phyloP scores from a whole-genome alignment of 2,113 vertebrate species.

The Daubentonia madagascariensis region DNA sequence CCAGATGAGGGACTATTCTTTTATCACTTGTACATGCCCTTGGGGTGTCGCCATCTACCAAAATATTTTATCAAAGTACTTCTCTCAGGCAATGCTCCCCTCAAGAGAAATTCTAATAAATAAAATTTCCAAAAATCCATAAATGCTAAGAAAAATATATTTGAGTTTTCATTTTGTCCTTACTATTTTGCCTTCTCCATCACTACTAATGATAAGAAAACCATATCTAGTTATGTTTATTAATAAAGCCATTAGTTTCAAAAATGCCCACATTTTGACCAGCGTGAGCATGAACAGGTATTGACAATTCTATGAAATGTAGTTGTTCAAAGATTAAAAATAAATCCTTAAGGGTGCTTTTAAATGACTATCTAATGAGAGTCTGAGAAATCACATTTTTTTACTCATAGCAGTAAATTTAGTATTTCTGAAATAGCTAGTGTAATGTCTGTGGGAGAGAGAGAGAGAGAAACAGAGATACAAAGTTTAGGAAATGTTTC shows the following conservation, averaged over 20 bases:
- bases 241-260: neutral
- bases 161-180: conserved; percentile 1
- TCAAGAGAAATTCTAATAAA: conserved; percentile 12
- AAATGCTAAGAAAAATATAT: neutral
- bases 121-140: conserved; percentile 14
- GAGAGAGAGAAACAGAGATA: neutral
- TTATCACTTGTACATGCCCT: neutral
- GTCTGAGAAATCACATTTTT: neutral
- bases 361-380: neutral
- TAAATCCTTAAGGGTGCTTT: neutral
- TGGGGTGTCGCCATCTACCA: neutral
- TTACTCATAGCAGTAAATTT: neutral
- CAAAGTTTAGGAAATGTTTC: conserved; percentile 11
- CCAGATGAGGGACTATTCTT: neutral
- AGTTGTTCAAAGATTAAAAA: conserved; percentile 15
- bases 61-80: neutral
- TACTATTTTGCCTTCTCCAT: neutral
- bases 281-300: neutral
- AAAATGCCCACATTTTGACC: neutral
- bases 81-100: neutral
- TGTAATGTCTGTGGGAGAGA: neutral
- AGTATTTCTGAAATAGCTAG: conserved; percentile 7
- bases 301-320: neutral
- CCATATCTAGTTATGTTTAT: neutral
- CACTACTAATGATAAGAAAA: neutral